Base-by-base conservation (phyloP, 2,888 invertebrate species). In the Ganaspis brasiliensis region DNA sequence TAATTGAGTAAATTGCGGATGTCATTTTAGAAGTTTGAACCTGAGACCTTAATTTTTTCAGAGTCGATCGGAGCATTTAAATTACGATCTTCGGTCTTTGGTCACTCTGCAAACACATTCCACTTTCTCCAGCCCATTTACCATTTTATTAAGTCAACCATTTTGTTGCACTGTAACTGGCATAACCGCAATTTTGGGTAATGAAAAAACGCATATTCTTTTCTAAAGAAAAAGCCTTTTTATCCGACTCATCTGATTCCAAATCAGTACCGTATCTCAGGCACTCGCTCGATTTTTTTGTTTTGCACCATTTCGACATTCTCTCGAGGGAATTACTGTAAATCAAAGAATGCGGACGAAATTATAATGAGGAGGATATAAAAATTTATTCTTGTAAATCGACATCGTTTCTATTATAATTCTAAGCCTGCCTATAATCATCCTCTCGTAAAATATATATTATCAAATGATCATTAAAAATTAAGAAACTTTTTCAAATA, bases 91-190 rank as follows among this genome's bases (percentile, higher is more conserved):
- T 26, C 73, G 49, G 73, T 59, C 56, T 45, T 40, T 67, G 75
- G 37, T 71, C 70, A 74, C 49, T 67, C 74, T 63, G 74, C 16
- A 70, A 70, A 71, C 21, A 75, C 70, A 73, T 57, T 79, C 80
- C 72, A 80, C 82, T 82, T 82, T 82, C 82, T 79, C 82, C 56
- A 61, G 70, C 49, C 59, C 76, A 59, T 83, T 83, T 75, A 75
- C 79, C 82, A 40, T 78, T 82, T 84, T 81, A 81, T 78, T 76
- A 79, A 78, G 59, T 79, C 71, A 61, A 61, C 67, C 70, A 71
- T 56, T 70, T 35, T 31, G 21, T 40, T 49, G 61, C 59, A 78
- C 75, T 55, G 79, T 73, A 81, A 79, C 77, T 77, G 56, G 77
- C 67, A 74, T 77, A 76, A 78, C 76, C 73, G 72, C 73, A 71